Evolutionary conservation across 2,797 vertebrate genomes (phyloP).

Genomic region (Galaxias olidus): DNA sequence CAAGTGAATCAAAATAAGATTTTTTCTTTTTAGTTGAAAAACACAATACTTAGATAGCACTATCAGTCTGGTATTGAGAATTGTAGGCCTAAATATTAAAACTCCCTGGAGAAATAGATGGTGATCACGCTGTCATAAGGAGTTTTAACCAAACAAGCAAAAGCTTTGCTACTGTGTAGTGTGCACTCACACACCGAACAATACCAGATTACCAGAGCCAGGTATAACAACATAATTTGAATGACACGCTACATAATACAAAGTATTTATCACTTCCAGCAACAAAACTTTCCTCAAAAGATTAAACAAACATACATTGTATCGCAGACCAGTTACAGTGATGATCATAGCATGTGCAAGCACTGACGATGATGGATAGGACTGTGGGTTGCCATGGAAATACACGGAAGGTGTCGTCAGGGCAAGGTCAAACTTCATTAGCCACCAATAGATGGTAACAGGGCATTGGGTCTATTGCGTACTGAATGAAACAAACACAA

Average conservation of each 20-base stretch:
- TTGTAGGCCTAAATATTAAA: constrained; percentile 21
- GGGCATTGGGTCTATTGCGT: constrained; percentile 31
- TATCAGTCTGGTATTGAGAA: constrained; percentile 45
- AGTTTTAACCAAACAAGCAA: constrained; percentile 35
- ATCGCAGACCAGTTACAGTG: constrained; percentile 54
- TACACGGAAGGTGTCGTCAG: not conserved
- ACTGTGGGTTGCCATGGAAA: constrained; percentile 28
- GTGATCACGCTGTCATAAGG: constrained; percentile 44
- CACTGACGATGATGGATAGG: constrained; percentile 27
- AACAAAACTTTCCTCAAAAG: constrained; percentile 28
- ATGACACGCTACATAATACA: constrained; percentile 59
- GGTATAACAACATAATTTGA: constrained; percentile 56
- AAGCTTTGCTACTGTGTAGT: constrained; percentile 46
- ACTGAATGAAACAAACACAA: constrained; percentile 22
- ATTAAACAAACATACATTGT: constrained; percentile 36
- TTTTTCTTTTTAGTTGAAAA: constrained; percentile 36
- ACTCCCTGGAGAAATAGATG: constrained; percentile 36
- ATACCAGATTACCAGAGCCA: constrained; percentile 58
- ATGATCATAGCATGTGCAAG: constrained; percentile 43
- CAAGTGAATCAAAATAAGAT: constrained; percentile 43
- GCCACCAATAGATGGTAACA: constrained; percentile 31
- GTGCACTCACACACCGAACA: constrained; percentile 49
- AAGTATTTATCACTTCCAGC: constrained; percentile 55
- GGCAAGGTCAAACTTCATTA: constrained; percentile 21
- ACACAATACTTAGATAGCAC: constrained; percentile 61